These are phyloP conservation scores for Colinus virginianus DNA, from an alignment of 2,113 vertebrate genomes.

Conservation along the genomic window DNA sequence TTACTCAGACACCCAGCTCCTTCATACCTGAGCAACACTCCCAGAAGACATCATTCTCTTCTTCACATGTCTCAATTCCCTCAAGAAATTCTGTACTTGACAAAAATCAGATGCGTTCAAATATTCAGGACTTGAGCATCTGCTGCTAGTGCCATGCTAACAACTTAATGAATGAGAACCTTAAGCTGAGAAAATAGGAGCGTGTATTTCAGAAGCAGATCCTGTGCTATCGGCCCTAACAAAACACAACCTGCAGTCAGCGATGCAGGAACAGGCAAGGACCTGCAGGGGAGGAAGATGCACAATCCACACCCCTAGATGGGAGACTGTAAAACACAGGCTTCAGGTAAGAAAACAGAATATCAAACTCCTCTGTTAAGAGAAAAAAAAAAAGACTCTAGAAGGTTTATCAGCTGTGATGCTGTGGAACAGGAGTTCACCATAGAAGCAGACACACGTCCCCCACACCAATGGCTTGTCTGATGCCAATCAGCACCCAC, in stretches of 20 bases:
- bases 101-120: background rate
- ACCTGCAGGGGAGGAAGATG: background rate
- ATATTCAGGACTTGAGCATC: background rate
- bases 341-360: background rate
- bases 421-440: background rate
- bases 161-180: background rate
- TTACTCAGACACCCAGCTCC: background rate
- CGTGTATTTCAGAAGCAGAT: background rate
- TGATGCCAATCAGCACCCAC: background rate
- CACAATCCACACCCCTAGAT: background rate
- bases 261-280: background rate
- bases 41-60: background rate
- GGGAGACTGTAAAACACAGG: background rate
- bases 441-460: rapidly evolving
- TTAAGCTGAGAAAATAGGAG: background rate
- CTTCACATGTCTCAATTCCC: background rate
- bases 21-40: background rate
- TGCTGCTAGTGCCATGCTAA: background rate
- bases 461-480: background rate
- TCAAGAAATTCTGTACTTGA: background rate
- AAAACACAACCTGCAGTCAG: background rate
- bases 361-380: background rate
- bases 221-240: rapidly evolving
- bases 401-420: background rate
- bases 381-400: background rate